Conservation (phyloP, 2,113 vertebrate genomes). For the Vombatus ursinus region DNA sequence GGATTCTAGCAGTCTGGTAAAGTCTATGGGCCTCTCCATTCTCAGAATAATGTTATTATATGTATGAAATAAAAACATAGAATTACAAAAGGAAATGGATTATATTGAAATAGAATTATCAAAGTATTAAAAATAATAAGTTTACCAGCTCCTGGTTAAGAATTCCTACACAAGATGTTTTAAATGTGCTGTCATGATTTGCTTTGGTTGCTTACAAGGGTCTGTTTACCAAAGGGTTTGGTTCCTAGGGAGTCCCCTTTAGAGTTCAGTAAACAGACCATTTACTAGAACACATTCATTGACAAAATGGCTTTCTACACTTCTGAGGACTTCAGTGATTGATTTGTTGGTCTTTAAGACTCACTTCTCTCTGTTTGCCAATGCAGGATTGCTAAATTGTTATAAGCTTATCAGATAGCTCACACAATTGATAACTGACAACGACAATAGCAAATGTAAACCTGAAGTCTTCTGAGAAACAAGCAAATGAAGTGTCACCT, state of each 20-base stretch:
- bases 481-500: neutral
- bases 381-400: neutral
- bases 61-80: neutral
- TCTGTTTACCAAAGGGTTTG: neutral
- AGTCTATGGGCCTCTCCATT: neutral
- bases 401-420: neutral
- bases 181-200: neutral
- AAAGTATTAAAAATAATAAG: neutral
- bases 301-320: conserved; percentile 3
- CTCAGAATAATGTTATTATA: neutral
- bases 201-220: neutral
- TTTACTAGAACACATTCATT: neutral
- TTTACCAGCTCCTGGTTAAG: neutral
- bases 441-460: conserved; percentile 39
- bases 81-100: neutral
- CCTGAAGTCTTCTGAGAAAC: conserved; percentile 6
- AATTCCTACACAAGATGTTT: neutral
- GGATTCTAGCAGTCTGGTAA: neutral
- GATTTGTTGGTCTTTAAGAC: conserved; percentile 24
- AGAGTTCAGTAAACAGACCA: neutral
- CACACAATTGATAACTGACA: neutral
- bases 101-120: neutral
- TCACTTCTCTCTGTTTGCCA: conserved; percentile 17
- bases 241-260: neutral
- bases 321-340: neutral